Base-by-base conservation (phyloP, 37 sponge, comb jelly and placozoan species). In the Diacarnus erythraeanus region DNA sequence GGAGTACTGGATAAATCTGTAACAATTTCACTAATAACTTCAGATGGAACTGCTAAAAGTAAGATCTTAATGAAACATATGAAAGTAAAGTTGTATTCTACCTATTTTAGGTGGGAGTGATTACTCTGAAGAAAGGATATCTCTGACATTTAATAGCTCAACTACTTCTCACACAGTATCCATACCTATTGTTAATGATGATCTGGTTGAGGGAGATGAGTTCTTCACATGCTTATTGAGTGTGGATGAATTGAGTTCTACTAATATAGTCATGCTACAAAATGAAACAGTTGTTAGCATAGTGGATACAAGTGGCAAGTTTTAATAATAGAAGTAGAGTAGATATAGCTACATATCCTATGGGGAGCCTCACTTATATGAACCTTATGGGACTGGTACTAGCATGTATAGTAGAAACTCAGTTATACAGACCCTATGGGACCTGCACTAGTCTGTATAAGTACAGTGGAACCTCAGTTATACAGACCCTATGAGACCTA, bases 1-100 rank as follows among this genome's bases (percentile, higher is more conserved):
- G 78, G 78, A 51, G 18, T 2, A 3, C 54, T 78, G 27, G 42
- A 43, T 2, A 42, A 47, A 21, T 18, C 6, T 64, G 78, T 78
- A 1, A 35, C n/a, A 6, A 41, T 78, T 35, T 17, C 2, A 61
- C 23, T 76, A 10, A 22, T 33, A 38, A 65, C 67, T 27, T 8
- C 21, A 35, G n/a, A 22, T 57, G 68, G 80, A 69, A 58, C 71
- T 37, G 71, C 71, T 23, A 33, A 1, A 70, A 34, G 69, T 69
- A 56, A 71, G 71, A 67, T n/a, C n/a, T n/a, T n/a, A n/a, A n/a
- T n/a, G n/a, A n/a, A n/a, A n/a, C n/a, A n/a, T n/a, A n/a, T n/a
- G n/a, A n/a, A n/a, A n/a, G n/a, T n/a, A n/a, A n/a, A n/a, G n/a
- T n/a, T n/a, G n/a, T n/a, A n/a, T n/a, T n/a, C n/a, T n/a, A n/a